Conservation (phyloP, 2,113 vertebrate genomes). For the Nematolebias whitei region DNA sequence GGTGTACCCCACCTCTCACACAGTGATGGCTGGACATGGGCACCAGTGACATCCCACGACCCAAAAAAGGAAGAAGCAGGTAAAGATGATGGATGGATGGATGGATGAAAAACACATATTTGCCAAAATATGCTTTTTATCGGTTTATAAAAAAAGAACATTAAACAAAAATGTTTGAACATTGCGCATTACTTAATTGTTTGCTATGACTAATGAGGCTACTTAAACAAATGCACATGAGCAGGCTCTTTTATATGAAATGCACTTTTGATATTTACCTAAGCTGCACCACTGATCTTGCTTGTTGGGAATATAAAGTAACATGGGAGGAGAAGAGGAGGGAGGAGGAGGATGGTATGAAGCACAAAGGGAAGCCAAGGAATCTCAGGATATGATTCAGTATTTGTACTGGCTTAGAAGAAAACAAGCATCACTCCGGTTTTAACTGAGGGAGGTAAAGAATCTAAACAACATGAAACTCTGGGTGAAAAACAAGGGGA, state of each 20-base stretch:
- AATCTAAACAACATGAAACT: not conserved
- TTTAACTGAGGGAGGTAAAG: slow-evolving; percentile 5
- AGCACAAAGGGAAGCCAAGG: slow-evolving; percentile 48
- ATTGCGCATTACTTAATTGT: too few species aligned
- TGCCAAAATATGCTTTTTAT: too few species aligned
- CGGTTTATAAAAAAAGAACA: too few species aligned
- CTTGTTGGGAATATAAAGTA: slow-evolving; percentile 1
- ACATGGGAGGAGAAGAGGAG: not conserved
- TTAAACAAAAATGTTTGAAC: slow-evolving; percentile 7
- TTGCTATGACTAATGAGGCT: too few species aligned
- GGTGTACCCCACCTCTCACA: too few species aligned
- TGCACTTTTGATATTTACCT: slow-evolving; percentile 1
- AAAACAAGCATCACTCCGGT: slow-evolving; percentile 26
- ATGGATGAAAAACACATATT: too few species aligned
- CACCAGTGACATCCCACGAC: too few species aligned
- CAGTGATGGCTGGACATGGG: too few species aligned
- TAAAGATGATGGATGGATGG: too few species aligned
- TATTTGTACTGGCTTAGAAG: slow-evolving; percentile 37
- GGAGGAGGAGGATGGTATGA: slow-evolving; percentile 23
- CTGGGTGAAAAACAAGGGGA: not conserved
- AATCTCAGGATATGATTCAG: slow-evolving; percentile 61
- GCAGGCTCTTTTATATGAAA: slow-evolving; percentile 9
- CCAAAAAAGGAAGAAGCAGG: too few species aligned
- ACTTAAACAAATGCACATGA: too few species aligned
- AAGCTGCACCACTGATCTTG: slow-evolving; percentile 4